A percentile compares a stretch with the other conserved stretches of the same genome.
Conservation (phyloP, 2,888 invertebrate species). For the Galerucella pusilla region DNA sequence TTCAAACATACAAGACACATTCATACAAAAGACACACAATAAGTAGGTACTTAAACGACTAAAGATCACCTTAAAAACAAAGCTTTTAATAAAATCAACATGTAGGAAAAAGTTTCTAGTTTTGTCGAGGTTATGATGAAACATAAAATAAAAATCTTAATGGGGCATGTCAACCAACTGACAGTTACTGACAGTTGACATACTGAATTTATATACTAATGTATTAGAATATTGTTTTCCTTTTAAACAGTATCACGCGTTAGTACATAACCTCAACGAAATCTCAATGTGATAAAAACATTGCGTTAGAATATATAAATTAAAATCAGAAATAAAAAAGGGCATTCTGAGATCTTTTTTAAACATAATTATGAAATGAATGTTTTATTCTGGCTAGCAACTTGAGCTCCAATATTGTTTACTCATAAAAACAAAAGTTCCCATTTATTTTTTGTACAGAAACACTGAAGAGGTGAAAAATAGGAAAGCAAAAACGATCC, state of each 20-base stretch:
- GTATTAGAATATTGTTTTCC: too few relatives aligned
- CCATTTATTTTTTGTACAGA: too few relatives aligned
- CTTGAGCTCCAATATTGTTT: neutral
- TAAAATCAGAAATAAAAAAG: neutral
- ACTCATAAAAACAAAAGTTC: neutral
- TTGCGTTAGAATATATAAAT: neutral
- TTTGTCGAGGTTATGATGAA: neutral
- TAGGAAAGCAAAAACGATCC: too few relatives aligned
- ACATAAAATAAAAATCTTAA: neutral
- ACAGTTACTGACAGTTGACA: too few relatives aligned
- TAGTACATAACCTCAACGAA: too few relatives aligned
- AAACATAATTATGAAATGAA: neutral
- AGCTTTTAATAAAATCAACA: neutral
- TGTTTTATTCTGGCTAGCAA: neutral
- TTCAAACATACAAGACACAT: slow-evolving; percentile 50
- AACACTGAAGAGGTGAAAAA: too few relatives aligned
- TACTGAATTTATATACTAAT: too few relatives aligned
- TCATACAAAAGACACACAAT: slow-evolving; percentile 42
- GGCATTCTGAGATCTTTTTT: neutral
- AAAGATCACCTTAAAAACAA: slow-evolving; percentile 30
- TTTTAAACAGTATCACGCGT: too few relatives aligned
- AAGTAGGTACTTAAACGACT: slow-evolving; percentile 21
- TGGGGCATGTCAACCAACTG: too few relatives aligned
- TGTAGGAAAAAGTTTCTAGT: neutral
- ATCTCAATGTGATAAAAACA: neutral